Evolutionary conservation across 1,140 invertebrate species (phyloP), one percentile per base, ranked within the genome.

Genomic region (Apis cerana): DNA sequence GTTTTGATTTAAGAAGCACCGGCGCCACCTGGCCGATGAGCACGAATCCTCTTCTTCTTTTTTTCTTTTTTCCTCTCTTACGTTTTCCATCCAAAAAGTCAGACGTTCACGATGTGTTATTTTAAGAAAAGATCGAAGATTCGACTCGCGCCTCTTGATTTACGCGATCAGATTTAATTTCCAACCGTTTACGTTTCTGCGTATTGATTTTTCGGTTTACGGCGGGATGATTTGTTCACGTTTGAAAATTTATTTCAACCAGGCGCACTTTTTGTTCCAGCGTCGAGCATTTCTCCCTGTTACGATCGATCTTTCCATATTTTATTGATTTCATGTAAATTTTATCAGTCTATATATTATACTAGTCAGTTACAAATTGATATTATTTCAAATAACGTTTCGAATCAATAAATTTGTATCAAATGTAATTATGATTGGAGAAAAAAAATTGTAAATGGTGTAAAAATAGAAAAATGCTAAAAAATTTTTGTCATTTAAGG

Each of bases 1-100:
- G 80, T 85, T 86, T 82, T 82, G 79, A 61, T 85, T 82, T 61
- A 56, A 58, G 83, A 82, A 69, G 64, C 70, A 65, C 64, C 75
- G 82, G 76, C 76, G 83, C 78, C 75, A 82, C 64, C 78, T 85
- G 75, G 80, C 12, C 78, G 58, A 68, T 58, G 75, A 78, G 33
- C n/a, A 59, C 58, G 65, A 75, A 75, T 75, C 56, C 52, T 78
- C 80, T 75, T 76, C 58, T 80, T 52, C 15, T 12, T 21, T 11
- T n/a, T 69, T 61, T 78, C 74, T 50, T 23, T n/a, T 21, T 33
- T 61, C 23, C 21, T 23, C 33, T 48, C 9, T 54, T 52, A 48
- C 50, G 72, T 65, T 85, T 67, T 56, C 10, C 61, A 59, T 17
- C n/a, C 50, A 23, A 69, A 58, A 65, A 82, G 13, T 43, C 69